Conservation (phyloP, 2,888 invertebrate species). For the Elmis aenea region DNA sequence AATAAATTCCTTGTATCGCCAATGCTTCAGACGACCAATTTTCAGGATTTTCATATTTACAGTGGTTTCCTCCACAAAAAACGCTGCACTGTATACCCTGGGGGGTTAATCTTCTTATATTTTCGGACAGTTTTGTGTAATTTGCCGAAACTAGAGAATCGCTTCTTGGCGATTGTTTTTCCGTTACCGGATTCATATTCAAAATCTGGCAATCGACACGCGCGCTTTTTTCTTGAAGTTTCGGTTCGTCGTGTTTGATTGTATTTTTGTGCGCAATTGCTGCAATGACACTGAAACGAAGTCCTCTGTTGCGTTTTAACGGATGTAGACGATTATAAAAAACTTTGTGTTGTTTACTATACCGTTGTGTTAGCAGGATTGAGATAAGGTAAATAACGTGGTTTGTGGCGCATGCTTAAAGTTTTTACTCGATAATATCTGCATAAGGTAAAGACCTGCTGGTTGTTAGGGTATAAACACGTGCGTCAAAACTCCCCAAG, state of each 20-base stretch:
- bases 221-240: no score
- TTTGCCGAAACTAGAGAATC: conserved; percentile 35
- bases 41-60: conserved; percentile 72
- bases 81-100: conserved; percentile 71
- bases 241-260: no score
- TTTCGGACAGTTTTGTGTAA: conserved; percentile 52
- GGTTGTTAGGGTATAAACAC: background rate
- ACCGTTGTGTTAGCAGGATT: conserved; percentile 17
- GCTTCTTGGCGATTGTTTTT: conserved; percentile 4
- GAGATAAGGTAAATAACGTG: conserved; percentile 17
- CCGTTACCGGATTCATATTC: conserved; percentile 8
- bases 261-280: no score
- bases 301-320: no score
- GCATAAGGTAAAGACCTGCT: conserved; percentile 18
- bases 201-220: no score
- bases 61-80: conserved; percentile 78
- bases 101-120: conserved; percentile 60
- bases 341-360: no score
- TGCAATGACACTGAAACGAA: no score
- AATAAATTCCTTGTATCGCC: conserved; percentile 76
- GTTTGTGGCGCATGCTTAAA: conserved; percentile 40
- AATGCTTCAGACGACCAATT: conserved; percentile 56
- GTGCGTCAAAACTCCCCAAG: background rate
- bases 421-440: conserved; percentile 37
- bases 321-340: no score